Base-by-base conservation (phyloP, 2,797 vertebrate genomes). In the Gymnoscopelus microlampas region DNA sequence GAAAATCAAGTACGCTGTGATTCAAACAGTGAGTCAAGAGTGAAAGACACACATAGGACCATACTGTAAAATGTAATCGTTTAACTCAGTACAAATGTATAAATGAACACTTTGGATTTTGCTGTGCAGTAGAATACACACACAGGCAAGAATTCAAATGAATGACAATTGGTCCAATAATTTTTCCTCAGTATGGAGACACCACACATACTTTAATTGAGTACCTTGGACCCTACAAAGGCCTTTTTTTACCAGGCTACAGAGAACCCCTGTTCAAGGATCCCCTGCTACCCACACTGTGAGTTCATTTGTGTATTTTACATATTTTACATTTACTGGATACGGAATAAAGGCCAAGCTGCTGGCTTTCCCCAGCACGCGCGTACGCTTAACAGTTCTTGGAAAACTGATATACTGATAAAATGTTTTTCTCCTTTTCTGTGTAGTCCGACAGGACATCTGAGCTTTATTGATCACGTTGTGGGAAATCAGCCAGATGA, bases 401-500 rank as follows among this genome's bases (percentile, higher is more conserved):
- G 57, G 56, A 73, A 85, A 72, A 75, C n/a, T 58, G n/a, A n/a
- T n/a, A n/a, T n/a, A 60, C 39, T 13, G 1, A 24, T n/a, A 3
- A 1, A 3, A 6, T 48, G 11, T 15, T 44, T 47, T 54, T 54
- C 53, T 54, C 24, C 64, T 55, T n/a, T 29, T 74, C 44, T 64
- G 23, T 57, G n/a, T 59, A 95, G 95, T 73, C 94, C 94, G 10
- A 65, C 86, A 8, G 84, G 5, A 53, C 82, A 83, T 74, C 76
- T 96, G 70, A 88, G 29, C 62, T 95, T 95, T 73, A 94, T 96
- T 47, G 95, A 96, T 90, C 95, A 96, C 87, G 72, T 96, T 85
- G 95, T 96, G 82, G 95, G 95, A 90, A 96, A 95, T 88, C 94
- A 95, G 91, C 93, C 95, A 87, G 92, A 96, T 73, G 90, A 93